These are phyloP conservation scores for Sebastes flavidus DNA, from an alignment of 2,797 vertebrate genomes.

Conservation along the genomic window DNA sequence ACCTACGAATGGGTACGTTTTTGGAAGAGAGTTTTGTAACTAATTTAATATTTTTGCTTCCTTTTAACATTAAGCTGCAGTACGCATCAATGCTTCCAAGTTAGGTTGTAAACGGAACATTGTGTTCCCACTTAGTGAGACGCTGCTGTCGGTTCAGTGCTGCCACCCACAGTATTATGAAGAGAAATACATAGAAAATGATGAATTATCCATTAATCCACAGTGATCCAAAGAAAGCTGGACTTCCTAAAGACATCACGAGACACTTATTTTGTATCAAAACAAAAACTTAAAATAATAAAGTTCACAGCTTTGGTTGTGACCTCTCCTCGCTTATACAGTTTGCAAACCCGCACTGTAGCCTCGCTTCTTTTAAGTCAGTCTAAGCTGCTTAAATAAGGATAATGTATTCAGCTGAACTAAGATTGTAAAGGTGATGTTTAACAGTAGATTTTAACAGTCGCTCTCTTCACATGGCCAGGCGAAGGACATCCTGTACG, in stretches of 20 bases:
- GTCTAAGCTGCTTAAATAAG: background rate
- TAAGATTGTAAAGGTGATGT: background rate
- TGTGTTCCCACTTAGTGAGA: background rate
- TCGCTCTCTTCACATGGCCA: constrained; percentile 44
- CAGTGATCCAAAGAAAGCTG: background rate
- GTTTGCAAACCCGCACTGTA: background rate
- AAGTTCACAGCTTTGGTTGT: background rate
- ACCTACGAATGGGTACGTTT: constrained; percentile 95
- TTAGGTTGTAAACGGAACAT: background rate
- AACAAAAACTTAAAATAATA: background rate
- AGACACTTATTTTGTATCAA: too few species aligned
- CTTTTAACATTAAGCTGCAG: background rate
- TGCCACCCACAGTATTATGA: background rate
- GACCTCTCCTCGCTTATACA: too few species aligned
- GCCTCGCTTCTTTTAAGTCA: background rate
- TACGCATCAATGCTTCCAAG: background rate
- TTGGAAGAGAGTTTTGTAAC: background rate
- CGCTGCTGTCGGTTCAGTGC: background rate
- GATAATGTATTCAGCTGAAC: background rate
- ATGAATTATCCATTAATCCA: background rate
- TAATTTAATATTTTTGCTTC: background rate
- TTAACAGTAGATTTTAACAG: background rate
- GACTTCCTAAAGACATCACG: background rate
- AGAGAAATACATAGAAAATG: background rate
- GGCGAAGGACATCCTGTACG: constrained; percentile 94